phyloP scores from a whole-genome alignment of 2,888 invertebrate genomes.

The Pogonocherus hispidulus region DNA sequence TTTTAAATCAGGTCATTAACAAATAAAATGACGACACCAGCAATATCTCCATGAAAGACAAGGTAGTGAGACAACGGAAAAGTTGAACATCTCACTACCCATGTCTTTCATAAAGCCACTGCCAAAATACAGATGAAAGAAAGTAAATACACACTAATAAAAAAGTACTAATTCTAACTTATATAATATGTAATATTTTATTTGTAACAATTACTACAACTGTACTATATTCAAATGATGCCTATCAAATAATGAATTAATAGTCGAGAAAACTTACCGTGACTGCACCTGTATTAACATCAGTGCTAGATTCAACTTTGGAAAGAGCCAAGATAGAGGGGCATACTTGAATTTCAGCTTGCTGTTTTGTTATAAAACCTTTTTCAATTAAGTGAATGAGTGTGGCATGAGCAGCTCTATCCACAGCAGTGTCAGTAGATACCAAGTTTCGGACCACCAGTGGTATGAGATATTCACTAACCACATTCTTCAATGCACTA shows the following conservation, averaged over 20 bases:
- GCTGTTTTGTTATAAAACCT: slow-evolving; percentile 72
- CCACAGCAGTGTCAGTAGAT: slow-evolving; percentile 75
- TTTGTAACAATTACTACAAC: not conserved
- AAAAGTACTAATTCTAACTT: not conserved
- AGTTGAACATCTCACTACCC: slow-evolving; percentile 94
- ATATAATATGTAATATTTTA: not conserved
- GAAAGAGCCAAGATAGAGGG: slow-evolving; percentile 75
- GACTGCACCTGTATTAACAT: slow-evolving; percentile 72
- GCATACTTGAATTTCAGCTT: slow-evolving; percentile 76
- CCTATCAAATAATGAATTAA: not conserved
- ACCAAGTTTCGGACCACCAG: slow-evolving; percentile 75
- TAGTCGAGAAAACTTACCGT: slow-evolving; percentile 70
- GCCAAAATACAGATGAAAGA: slow-evolving; percentile 30
- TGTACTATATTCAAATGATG: not conserved
- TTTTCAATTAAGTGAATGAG: slow-evolving; percentile 77
- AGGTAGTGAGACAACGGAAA: slow-evolving; percentile 91
- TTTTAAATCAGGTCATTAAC: not conserved
- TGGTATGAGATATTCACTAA: slow-evolving; percentile 74
- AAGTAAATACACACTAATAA: not conserved
- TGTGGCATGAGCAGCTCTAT: slow-evolving; percentile 76
- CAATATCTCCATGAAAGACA: slow-evolving; percentile 92
- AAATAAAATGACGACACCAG: slow-evolving; percentile 22
- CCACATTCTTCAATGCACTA: slow-evolving; percentile 69
- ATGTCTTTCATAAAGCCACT: slow-evolving; percentile 92
- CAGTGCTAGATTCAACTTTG: slow-evolving; percentile 69